Evolutionary conservation across 2,797 vertebrate species (phyloP), one percentile per base, ranked within the genome.

Genomic region (Phaenicophaeus curvirostris): DNA sequence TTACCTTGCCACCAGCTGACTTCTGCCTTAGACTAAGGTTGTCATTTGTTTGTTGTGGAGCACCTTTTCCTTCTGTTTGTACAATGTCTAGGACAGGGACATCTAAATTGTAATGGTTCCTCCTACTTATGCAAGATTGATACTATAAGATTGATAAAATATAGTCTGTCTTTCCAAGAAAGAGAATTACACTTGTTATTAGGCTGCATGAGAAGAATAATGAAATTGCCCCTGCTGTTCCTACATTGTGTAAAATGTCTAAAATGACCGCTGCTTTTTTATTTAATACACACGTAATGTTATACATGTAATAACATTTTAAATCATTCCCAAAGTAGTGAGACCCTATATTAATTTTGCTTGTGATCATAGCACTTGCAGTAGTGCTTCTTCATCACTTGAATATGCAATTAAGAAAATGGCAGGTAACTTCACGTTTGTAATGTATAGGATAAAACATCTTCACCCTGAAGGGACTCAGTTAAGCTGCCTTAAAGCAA

Each of bases 341-440:
- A 89, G 31, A 77, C 5, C 5, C 17, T 48, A 18, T 51, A 27
- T 80, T 87, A 83, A 80, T 72, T 87, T 89, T 2, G 2, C 42
- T 58, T 78, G 50, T 69, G 81, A 81, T 85, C 68, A 51, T 31
- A 81, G 41, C 4, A 37, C n/a, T 78, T 87, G 42, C 66, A 93
- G 74, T 31, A 84, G 66, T 46, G 35, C 37, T 92, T 91, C 79
- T 92, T 93, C 72, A 87, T 84, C 5, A 69, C 75, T 84, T 84
- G 62, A 89, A 83, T 81, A 78, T 53, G 42, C 24, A 58, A 81
- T 90, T 72, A 85, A 77, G 71, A 44, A 91, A 93, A 86, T 46
- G 66, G n/a, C 17, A 16, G 59, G 50, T 55, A 81, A 59, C 65
- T 86, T 91, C 69, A 68, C 82, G 74, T 15, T 76, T 73, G 58